Evolutionary conservation across 2,888 invertebrate species (phyloP).

Genomic region (Branchellion lobata): DNA sequence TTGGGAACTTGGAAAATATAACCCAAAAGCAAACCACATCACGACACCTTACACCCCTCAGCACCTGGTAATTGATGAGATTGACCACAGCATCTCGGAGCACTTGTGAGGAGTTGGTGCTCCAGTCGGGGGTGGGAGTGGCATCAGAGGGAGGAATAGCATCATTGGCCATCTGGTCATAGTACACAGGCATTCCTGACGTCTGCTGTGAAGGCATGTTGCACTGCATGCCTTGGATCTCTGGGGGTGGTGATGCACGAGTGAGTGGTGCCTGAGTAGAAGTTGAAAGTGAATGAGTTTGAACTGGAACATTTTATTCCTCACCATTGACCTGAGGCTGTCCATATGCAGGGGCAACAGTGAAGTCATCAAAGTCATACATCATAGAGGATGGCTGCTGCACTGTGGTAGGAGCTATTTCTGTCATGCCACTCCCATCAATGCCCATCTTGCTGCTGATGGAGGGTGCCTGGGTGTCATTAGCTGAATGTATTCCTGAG

Average conservation of each 20-base stretch:
- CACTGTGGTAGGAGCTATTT: constrained; percentile 33
- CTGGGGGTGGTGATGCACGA: background rate
- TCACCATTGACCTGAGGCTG: constrained; percentile 51
- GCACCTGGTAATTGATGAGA: constrained; percentile 45
- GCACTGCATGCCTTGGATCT: constrained; percentile 40
- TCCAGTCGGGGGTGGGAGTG: constrained; percentile 16
- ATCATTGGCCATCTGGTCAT: constrained; percentile 11
- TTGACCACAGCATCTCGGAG: constrained; percentile 43
- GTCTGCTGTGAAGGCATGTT: constrained; percentile 1
- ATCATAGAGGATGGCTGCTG: constrained; percentile 52
- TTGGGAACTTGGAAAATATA: too few species aligned
- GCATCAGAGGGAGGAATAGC: background rate
- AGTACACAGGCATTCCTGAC: background rate
- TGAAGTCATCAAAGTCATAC: constrained; percentile 49
- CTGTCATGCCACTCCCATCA: constrained; percentile 49
- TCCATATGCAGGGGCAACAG: constrained; percentile 60
- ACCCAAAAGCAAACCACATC: too few species aligned
- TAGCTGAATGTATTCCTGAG: constrained; percentile 52
- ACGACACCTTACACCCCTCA: too few species aligned
- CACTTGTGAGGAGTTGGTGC: constrained; percentile 24
- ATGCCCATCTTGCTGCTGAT: constrained; percentile 50
- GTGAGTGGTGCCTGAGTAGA: too few species aligned
- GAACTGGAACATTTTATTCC: background rate
- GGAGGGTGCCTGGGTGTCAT: constrained; percentile 62
- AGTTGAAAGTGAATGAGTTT: too few species aligned